Evolutionary conservation across 1,140 invertebrate species (phyloP).

Genomic region (Drosophila prosaltans): DNA sequence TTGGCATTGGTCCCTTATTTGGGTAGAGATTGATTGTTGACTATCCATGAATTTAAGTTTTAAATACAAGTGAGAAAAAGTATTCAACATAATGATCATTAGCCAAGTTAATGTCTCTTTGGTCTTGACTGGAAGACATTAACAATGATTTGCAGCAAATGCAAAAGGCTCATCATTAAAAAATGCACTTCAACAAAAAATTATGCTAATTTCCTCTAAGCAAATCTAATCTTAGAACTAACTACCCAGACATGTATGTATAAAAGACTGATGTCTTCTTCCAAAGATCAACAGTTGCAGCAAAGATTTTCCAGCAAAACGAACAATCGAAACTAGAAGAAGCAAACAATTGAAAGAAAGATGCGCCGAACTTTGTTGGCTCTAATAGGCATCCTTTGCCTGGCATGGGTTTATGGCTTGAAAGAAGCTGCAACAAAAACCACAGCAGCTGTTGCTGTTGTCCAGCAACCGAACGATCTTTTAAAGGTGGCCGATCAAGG

Average conservation of each 20-base stretch:
- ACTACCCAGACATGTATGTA: too few relatives aligned
- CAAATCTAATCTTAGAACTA: too few relatives aligned
- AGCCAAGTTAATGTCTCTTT: too few relatives aligned
- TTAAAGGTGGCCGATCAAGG: slow-evolving; percentile 17
- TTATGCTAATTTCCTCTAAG: too few relatives aligned
- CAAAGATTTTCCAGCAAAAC: slow-evolving; percentile 1
- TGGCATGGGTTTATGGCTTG: slow-evolving; percentile 5
- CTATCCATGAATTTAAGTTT: too few relatives aligned
- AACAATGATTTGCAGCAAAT: neutral
- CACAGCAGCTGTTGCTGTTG: slow-evolving; percentile 1
- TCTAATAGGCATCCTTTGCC: slow-evolving; percentile 35
- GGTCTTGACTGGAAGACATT: neutral
- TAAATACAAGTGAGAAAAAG: too few relatives aligned
- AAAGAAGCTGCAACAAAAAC: too few relatives aligned
- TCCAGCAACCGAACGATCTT: neutral
- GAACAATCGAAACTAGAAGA: neutral
- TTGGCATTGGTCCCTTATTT: too few relatives aligned
- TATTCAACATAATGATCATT: too few relatives aligned
- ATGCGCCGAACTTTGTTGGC: slow-evolving; percentile 41
- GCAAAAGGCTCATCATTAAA: neutral
- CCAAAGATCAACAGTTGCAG: slow-evolving; percentile 23
- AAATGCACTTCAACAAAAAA: neutral
- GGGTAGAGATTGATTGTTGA: too few relatives aligned
- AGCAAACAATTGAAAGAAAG: neutral
- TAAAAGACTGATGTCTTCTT: too few relatives aligned